Conservation (phyloP, 2,888 invertebrate species). For the Melangyna quadrimaculata region DNA sequence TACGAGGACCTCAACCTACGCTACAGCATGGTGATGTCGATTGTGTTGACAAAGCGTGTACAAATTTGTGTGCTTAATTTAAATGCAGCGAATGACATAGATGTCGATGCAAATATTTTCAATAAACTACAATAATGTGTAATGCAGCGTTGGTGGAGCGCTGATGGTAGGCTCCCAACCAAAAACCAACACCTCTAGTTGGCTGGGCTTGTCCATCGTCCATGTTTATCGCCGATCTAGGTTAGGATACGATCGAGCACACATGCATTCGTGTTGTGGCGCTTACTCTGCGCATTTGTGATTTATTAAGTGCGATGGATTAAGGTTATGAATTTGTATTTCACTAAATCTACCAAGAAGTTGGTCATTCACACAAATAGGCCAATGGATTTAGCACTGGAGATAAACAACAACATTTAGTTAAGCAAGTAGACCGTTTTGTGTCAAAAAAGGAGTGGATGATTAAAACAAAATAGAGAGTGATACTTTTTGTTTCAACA, state of each 20-base stretch:
- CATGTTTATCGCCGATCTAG: neutral
- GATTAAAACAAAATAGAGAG: no score
- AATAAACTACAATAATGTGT: neutral
- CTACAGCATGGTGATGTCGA: neutral
- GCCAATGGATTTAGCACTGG: neutral
- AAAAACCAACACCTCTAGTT: neutral
- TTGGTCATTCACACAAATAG: neutral
- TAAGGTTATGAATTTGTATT: neutral
- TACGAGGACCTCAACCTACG: neutral
- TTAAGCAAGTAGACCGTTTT: neutral
- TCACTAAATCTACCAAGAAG: neutral
- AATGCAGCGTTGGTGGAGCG: neutral
- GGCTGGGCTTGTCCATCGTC: neutral
- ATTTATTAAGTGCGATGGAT: conserved; percentile 30
- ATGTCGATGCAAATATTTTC: neutral
- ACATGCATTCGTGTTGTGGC: conserved; percentile 37
- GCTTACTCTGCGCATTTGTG: conserved; percentile 27
- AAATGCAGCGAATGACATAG: neutral
- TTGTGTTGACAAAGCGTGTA: no score
- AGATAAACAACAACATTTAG: neutral
- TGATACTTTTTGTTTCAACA: no score
- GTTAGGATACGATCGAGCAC: conserved; percentile 27
- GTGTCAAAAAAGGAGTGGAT: neutral
- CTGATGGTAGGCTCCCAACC: neutral
- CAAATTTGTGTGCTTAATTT: no score